Evolutionary conservation across 2,797 vertebrate genomes (phyloP), one percentile per base, ranked within the genome.

Genomic region (Brachymystax lenok): DNA sequence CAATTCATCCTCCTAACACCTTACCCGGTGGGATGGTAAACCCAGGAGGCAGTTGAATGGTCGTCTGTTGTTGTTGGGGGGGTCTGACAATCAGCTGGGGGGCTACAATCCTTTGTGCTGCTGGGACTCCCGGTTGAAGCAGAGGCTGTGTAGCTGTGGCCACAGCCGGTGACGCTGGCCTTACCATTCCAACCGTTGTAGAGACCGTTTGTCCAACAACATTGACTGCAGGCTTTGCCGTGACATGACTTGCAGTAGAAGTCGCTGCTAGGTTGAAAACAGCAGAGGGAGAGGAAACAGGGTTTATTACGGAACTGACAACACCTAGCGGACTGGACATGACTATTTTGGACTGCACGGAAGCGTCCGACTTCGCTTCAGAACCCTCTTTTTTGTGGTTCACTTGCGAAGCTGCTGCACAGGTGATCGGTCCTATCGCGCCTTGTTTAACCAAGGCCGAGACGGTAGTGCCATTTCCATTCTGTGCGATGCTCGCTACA

Each of bases 1-100:
- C 59, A 30, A 35, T 30, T 21, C 30, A 40, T 73, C 12, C 12
- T 40, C n/a, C 35, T 77, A 59, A 79, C 87, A 77, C 83, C 94
- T 95, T 95, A 97, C 96, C 96, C 83, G 91, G 92, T 30, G 96
- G 96, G 87, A 96, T 96, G 81, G 96, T 96, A 88, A 97, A 97
- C 74, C 96, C 96, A 27, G 96, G 94, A 52, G 95, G 96, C 82
- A 96, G 93, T 87, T 96, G 96, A 78, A 96, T 95, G 76, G 96
- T 96, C 6, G 96, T 94, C 90, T 96, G 96, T 78, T 94, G 96
- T 66, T 46, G 40, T 64, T 94, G 95, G 69, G 94, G 93, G 3
- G 96, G 95, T 90, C 95, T 92, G 88, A 96, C 95, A 81, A 97
- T 95, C 87, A 96, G 86, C 90, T 96, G 96, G 3, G 95, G 96